Conservation (phyloP, 2,888 invertebrate species). For the Rhogogaster chlorosoma region DNA sequence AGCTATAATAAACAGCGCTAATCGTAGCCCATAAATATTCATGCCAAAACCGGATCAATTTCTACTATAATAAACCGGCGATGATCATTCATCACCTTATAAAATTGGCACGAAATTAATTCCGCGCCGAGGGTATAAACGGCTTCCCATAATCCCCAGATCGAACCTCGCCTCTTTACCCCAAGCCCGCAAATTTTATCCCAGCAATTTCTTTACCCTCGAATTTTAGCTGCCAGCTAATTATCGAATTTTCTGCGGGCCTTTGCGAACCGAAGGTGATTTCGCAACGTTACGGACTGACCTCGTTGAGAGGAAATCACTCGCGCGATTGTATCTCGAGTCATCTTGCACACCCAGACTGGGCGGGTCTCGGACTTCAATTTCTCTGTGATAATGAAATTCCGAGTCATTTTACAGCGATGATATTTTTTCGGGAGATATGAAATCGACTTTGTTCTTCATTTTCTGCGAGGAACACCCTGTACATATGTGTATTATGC, state of each 20-base stretch:
- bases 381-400: not conserved
- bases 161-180: not conserved
- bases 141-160: not conserved
- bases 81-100: not conserved
- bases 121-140: no score
- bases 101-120: not conserved
- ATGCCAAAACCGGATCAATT: conserved; percentile 23
- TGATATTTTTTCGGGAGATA: not conserved
- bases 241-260: not conserved
- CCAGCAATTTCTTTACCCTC: not conserved
- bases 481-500: not conserved
- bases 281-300: conserved; percentile 16
- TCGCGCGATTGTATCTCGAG: conserved; percentile 1
- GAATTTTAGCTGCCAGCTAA: not conserved
- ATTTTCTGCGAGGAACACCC: not conserved
- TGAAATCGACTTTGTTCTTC: not conserved
- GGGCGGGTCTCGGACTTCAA: not conserved
- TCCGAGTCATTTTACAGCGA: no score
- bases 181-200: no score
- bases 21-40: conserved; percentile 13
- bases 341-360: not conserved
- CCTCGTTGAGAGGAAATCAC: conserved; percentile 12
- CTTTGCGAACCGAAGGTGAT: not conserved
- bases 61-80: not conserved
- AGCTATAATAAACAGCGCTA: not conserved